Evolutionary conservation across 2,797 vertebrate genomes (phyloP).

Genomic region (Typhlichthys eigenmanni): DNA sequence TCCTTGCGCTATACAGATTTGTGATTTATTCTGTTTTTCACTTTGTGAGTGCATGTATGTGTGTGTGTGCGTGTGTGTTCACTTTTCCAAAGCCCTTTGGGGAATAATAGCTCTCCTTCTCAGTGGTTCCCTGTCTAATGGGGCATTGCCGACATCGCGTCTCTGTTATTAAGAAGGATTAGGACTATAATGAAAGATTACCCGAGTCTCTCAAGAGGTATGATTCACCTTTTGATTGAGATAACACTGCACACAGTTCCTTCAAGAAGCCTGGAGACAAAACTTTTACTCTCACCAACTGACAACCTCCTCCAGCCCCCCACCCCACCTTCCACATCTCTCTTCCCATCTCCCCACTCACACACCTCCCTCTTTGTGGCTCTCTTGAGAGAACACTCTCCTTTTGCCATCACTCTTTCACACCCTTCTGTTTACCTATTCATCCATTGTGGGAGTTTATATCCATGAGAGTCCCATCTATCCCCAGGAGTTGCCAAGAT

Average conservation of each 20-base stretch:
- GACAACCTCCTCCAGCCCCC: conserved; percentile 40
- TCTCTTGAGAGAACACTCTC: conserved; percentile 77
- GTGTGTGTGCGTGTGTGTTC: conserved; percentile 43
- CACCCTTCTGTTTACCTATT: conserved; percentile 82
- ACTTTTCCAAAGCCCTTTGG: conserved; percentile 56
- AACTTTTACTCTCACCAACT: conserved; percentile 64
- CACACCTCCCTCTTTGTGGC: conserved; percentile 69
- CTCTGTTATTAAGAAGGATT: conserved; percentile 82
- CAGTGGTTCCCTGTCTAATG: conserved; percentile 73
- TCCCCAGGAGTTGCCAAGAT: conserved; percentile 79
- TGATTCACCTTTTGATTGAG: conserved; percentile 80
- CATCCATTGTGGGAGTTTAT: conserved; percentile 79
- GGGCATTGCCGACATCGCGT: conserved; percentile 71
- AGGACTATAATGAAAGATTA: conserved; percentile 82
- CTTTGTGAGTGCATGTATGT: neutral
- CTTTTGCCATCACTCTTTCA: conserved; percentile 82
- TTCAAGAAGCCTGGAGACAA: conserved; percentile 61
- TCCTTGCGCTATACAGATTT: conserved; percentile 28
- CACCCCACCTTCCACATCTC: conserved; percentile 35
- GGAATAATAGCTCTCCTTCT: conserved; percentile 68
- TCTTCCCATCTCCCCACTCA: conserved; percentile 64
- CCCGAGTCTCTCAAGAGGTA: conserved; percentile 75
- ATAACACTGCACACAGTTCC: conserved; percentile 64
- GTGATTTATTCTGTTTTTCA: conserved; percentile 72
- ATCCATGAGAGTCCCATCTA: conserved; percentile 81